phyloP scores from a whole-genome alignment of 2,113 vertebrate species.

The Muscicapa adusta region DNA sequence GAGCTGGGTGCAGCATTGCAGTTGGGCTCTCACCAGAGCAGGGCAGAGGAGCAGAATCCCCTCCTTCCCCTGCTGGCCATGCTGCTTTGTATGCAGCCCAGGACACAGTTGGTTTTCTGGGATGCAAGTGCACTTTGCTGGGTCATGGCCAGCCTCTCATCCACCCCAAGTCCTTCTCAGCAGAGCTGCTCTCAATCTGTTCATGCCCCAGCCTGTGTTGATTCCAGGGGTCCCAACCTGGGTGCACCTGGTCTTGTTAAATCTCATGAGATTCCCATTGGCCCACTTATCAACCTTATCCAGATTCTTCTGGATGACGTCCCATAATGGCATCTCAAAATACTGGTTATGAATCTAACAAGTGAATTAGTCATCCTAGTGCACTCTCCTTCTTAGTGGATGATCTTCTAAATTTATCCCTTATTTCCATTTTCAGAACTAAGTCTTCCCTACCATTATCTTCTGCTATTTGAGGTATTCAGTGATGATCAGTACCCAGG shows the following conservation, averaged over 20 bases:
- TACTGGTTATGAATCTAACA: not conserved
- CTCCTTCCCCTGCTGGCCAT: not conserved
- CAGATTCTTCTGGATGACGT: not conserved
- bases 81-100: not conserved
- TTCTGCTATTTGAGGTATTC: not conserved
- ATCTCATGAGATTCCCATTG: not conserved
- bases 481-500: not conserved
- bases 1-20: not conserved
- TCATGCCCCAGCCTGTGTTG: not conserved
- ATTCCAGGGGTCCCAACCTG: rapidly evolving
- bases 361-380: not conserved
- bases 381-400: not conserved
- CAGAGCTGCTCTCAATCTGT: not conserved
- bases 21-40: not conserved
- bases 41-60: not conserved
- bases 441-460: not conserved
- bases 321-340: not conserved
- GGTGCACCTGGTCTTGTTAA: not conserved
- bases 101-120: not conserved
- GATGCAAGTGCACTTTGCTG: not conserved
- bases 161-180: not conserved
- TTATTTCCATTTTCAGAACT: not conserved
- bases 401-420: not conserved
- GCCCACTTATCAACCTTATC: not conserved
- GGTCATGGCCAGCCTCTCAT: not conserved